phyloP scores from a whole-genome alignment of 2,797 vertebrate genomes.

The Orientallactaga sibirica region DNA sequence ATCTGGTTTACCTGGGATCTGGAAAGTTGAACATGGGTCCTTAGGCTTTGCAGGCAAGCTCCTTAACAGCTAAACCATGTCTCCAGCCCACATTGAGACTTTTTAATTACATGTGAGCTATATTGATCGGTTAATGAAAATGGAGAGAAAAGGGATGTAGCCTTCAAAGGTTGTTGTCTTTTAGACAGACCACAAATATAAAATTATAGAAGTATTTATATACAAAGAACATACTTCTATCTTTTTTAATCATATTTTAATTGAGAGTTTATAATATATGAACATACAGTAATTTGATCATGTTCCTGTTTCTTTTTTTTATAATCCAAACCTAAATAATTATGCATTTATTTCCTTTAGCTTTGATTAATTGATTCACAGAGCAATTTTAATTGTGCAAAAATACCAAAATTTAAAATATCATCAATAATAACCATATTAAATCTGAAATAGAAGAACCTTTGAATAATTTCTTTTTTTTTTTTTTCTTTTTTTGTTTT shows the following conservation, averaged over 20 bases:
- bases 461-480: not conserved
- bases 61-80: too few species aligned
- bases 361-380: slow-evolving; percentile 26
- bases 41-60: too few species aligned
- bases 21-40: too few species aligned
- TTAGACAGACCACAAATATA: slow-evolving; percentile 48
- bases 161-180: not conserved
- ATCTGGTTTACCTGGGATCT: too few species aligned
- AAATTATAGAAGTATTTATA: not conserved
- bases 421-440: too few species aligned
- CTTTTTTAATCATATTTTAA: too few species aligned
- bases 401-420: not conserved
- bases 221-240: slow-evolving; percentile 2
- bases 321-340: not conserved
- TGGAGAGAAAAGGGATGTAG: not conserved
- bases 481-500: not conserved
- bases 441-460: not conserved
- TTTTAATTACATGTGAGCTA: slow-evolving; percentile 4
- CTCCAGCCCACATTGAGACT: too few species aligned
- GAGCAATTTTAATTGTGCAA: not conserved
- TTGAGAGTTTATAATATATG: too few species aligned
- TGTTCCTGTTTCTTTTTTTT: not conserved
- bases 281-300: too few species aligned
- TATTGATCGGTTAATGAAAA: slow-evolving; percentile 42
- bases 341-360: slow-evolving; percentile 7